These are phyloP conservation scores for Polypterus bichir DNA, from an alignment of 2,113 vertebrate species.

Conservation along the genomic window DNA sequence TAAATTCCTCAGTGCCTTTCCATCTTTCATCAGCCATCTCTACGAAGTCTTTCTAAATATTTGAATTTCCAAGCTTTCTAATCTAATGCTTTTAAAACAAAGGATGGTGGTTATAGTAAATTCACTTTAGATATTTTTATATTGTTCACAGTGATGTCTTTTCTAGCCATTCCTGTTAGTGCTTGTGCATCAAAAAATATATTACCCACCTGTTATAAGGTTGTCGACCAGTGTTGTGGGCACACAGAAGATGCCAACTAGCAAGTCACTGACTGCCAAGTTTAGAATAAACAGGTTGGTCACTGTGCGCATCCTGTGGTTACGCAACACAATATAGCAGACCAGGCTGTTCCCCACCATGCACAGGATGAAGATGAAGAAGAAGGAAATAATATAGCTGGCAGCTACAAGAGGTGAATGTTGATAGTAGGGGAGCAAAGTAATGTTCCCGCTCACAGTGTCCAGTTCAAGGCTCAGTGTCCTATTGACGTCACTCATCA, in stretches of 20 bases:
- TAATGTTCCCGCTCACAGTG: constrained; percentile 4
- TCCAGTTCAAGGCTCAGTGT: too few relatives aligned
- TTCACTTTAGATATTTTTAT: too few relatives aligned
- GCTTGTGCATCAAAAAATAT: neutral
- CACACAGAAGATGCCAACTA: constrained; percentile 18
- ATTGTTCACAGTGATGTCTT: too few relatives aligned
- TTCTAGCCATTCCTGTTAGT: too few relatives aligned
- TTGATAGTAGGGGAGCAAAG: constrained; percentile 15
- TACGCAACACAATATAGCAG: constrained; percentile 14
- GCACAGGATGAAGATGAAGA: constrained; percentile 18
- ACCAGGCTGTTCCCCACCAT: constrained; percentile 18
- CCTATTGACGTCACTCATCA: too few relatives aligned
- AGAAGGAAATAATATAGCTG: constrained; percentile 12
- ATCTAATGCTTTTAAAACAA: too few relatives aligned
- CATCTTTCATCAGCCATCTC: too few relatives aligned
- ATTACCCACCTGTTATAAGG: constrained; percentile 13
- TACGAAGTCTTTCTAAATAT: too few relatives aligned
- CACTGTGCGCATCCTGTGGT: constrained; percentile 15
- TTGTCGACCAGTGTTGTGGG: constrained; percentile 17
- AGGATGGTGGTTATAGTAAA: too few relatives aligned
- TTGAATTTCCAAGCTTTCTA: too few relatives aligned
- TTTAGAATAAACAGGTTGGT: constrained; percentile 21
- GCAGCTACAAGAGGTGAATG: constrained; percentile 10
- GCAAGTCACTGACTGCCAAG: constrained; percentile 18
- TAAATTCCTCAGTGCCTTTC: too few relatives aligned